Evolutionary conservation across 2,888 invertebrate genomes (phyloP).

Genomic region (Hypena proboscidalis): DNA sequence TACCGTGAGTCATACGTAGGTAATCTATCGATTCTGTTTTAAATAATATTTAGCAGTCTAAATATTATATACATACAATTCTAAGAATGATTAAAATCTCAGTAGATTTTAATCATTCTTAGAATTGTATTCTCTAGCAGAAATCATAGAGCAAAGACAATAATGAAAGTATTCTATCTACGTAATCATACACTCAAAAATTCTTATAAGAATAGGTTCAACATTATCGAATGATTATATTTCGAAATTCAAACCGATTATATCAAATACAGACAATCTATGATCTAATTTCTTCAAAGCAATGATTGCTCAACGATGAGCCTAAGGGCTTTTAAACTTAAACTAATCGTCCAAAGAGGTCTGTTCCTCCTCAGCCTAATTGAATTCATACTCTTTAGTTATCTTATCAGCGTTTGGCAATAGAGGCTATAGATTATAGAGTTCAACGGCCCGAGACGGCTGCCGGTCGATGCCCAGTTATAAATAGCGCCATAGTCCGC

Average conservation of each 20-base stretch:
- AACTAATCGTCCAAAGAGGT: slow-evolving; percentile 15
- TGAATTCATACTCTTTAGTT: slow-evolving; percentile 32
- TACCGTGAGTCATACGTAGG: too few relatives aligned
- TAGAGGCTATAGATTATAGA: slow-evolving; percentile 59
- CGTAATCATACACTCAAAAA: too few relatives aligned
- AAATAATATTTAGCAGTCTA: slow-evolving; percentile 40
- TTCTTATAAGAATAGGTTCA: too few relatives aligned
- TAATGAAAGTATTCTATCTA: too few relatives aligned
- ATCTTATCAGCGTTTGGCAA: slow-evolving; percentile 63
- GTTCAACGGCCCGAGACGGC: slow-evolving; percentile 61
- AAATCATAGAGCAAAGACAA: too few relatives aligned
- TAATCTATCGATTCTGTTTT: too few relatives aligned
- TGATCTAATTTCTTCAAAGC: background rate
- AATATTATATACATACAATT: too few relatives aligned
- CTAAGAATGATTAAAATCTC: too few relatives aligned
- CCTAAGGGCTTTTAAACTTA: slow-evolving; percentile 12
- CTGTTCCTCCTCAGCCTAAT: slow-evolving; percentile 31
- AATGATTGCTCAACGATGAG: slow-evolving; percentile 3
- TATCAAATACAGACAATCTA: background rate
- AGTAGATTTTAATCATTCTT: too few relatives aligned
- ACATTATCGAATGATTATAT: slow-evolving; percentile 8
- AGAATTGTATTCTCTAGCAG: too few relatives aligned
- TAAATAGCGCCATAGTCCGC: slow-evolving; percentile 68
- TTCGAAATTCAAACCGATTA: background rate
- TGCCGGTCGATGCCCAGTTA: slow-evolving; percentile 64